Conservation (phyloP, 30 jellyfish, hydroid and myxozoan genomes). For the Cassiopea andromeda region DNA sequence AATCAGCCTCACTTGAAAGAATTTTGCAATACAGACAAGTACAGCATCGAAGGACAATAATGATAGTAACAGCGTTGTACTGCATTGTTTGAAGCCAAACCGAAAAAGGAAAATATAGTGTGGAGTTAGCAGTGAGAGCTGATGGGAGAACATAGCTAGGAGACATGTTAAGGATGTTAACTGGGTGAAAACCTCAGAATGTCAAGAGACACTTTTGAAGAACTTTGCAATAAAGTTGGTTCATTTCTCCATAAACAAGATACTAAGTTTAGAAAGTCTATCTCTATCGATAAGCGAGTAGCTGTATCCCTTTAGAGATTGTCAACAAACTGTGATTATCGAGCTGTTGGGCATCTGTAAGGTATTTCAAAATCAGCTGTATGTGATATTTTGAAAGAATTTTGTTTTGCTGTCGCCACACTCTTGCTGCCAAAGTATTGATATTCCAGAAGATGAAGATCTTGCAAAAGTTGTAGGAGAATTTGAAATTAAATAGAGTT, state of each 20-base stretch:
- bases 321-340: constrained; percentile 36
- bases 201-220: constrained; percentile 6
- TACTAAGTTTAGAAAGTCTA: constrained; percentile 11
- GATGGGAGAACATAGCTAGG: constrained; percentile 39
- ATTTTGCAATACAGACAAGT: not conserved
- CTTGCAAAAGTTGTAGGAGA: constrained; percentile 34
- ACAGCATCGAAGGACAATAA: not conserved
- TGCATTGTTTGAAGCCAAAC: not conserved
- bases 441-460: constrained; percentile 35
- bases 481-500: constrained; percentile 26
- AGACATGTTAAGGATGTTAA: not conserved
- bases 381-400: constrained; percentile 20
- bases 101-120: not conserved
- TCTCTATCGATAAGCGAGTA: constrained; percentile 20
- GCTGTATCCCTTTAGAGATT: constrained; percentile 42
- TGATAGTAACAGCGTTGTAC: not conserved
- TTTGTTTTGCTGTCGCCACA: constrained; percentile 28
- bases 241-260: constrained; percentile 20
- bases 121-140: constrained; percentile 23
- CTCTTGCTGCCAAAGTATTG: constrained; percentile 7
- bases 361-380: constrained; percentile 50
- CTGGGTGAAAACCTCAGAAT: constrained; percentile 29
- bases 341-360: constrained; percentile 46
- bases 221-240: constrained; percentile 4
- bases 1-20: not conserved